phyloP scores from a whole-genome alignment of 2,888 invertebrate genomes.

The Dilophus febrilis region DNA sequence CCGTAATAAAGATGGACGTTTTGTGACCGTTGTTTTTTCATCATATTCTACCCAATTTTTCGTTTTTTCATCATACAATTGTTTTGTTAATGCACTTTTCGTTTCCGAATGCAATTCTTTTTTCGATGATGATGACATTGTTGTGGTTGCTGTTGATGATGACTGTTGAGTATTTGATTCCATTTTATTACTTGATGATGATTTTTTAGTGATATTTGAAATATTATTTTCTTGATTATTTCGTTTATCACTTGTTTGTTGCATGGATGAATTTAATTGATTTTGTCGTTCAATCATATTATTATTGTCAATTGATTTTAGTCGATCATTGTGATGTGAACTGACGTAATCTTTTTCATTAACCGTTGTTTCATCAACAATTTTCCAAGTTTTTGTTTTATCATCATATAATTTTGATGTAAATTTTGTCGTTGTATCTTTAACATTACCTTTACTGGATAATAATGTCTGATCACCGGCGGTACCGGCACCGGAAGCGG shows the following conservation, averaged over 20 bases:
- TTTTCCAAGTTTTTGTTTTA: conserved; percentile 13
- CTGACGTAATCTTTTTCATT: conserved; percentile 10
- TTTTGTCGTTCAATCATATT: background rate
- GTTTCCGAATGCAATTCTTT: no score
- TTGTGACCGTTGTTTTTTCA: conserved; percentile 16
- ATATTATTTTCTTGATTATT: background rate
- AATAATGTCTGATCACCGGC: background rate
- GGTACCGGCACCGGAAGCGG: no score
- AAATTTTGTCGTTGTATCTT: conserved; percentile 12
- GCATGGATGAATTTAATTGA: no score
- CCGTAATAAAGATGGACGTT: conserved; percentile 24
- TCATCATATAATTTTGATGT: conserved; percentile 13
- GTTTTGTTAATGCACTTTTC: conserved; percentile 13
- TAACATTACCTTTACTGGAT: conserved; percentile 6
- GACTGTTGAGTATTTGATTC: no score
- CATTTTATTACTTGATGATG: no score
- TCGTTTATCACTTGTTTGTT: background rate
- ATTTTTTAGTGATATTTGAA: background rate
- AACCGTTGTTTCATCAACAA: conserved; percentile 12
- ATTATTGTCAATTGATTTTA: background rate
- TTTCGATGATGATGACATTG: no score
- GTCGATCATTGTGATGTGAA: background rate
- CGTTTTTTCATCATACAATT: conserved; percentile 28
- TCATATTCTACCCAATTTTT: conserved; percentile 26
- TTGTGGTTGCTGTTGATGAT: no score